Percentiles rank a stretch among this genome's conserved stretches.
These are phyloP conservation scores for Dendrophyllia cribrosa DNA, from an alignment of 64 coral and sea anemone species.

Conservation along the genomic window DNA sequence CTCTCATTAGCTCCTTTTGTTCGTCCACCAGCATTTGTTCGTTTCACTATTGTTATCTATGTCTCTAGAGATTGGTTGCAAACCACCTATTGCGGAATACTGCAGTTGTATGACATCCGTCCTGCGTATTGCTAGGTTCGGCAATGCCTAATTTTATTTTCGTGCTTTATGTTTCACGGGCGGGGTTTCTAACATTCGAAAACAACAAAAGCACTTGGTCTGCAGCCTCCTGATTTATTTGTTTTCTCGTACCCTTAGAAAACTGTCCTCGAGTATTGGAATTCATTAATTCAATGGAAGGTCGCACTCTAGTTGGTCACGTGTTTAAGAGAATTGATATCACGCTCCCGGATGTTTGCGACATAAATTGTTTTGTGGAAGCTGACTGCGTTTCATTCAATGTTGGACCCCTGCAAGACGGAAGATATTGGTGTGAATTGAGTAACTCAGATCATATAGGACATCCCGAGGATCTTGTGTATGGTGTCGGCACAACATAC, in stretches of 20 bases:
- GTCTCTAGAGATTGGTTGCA: too few species aligned
- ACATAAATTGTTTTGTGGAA: conserved; percentile 28
- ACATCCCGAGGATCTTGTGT: conserved; percentile 12
- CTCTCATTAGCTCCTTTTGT: too few species aligned
- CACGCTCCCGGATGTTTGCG: not conserved
- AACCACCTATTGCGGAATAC: too few species aligned
- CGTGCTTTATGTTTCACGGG: too few species aligned
- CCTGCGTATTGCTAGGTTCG: too few species aligned
- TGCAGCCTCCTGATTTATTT: too few species aligned
- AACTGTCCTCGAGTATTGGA: not conserved
- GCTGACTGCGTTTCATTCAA: conserved; percentile 39
- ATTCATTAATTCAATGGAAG: not conserved
- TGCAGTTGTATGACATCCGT: too few species aligned
- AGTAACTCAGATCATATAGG: conserved; percentile 43
- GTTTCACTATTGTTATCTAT: too few species aligned
- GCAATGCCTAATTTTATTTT: too few species aligned
- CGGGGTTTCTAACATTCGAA: too few species aligned
- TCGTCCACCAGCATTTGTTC: too few species aligned
- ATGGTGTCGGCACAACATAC: not conserved
- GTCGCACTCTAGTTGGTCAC: not conserved
- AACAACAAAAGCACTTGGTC: too few species aligned
- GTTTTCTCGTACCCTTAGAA: not conserved
- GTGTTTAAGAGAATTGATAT: not conserved
- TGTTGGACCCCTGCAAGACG: not conserved
- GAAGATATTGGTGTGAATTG: conserved; percentile 3